These are phyloP conservation scores for Drosophila murphyi DNA, from an alignment of 1,140 invertebrate species.

Conservation along the genomic window DNA sequence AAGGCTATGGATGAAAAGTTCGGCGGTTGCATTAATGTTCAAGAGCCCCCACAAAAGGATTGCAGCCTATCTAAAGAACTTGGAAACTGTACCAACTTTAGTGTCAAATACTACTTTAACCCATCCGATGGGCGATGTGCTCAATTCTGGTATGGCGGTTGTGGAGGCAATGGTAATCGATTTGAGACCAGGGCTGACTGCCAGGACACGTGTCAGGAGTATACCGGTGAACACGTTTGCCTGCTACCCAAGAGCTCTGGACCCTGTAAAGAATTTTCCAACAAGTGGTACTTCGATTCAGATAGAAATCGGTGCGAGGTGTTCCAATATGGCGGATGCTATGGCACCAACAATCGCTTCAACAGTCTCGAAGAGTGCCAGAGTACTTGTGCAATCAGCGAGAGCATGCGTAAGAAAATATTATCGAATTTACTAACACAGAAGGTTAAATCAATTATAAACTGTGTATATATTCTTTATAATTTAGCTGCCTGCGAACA, in stretches of 20 bases:
- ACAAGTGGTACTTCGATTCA: constrained; percentile 93
- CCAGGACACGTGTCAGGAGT: constrained; percentile 93
- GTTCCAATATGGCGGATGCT: constrained; percentile 93
- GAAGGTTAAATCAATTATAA: neutral
- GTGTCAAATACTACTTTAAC: constrained; percentile 95
- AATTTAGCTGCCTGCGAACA: constrained; percentile 91
- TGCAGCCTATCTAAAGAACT: constrained; percentile 91
- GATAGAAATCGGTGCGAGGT: constrained; percentile 90
- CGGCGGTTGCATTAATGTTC: constrained; percentile 91
- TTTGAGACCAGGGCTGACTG: constrained; percentile 95
- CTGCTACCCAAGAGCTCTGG: constrained; percentile 93
- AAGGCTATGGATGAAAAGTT: constrained; percentile 93
- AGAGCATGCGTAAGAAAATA: constrained; percentile 87
- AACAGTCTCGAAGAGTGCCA: constrained; percentile 93
- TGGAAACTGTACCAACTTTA: constrained; percentile 92
- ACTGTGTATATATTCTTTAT: neutral
- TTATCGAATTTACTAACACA: neutral
- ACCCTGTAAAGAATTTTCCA: constrained; percentile 92
- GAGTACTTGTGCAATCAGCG: constrained; percentile 89
- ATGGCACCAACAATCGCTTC: constrained; percentile 96
- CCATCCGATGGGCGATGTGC: constrained; percentile 94
- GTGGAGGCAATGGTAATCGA: constrained; percentile 95
- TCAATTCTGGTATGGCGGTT: constrained; percentile 97
- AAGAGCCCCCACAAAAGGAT: constrained; percentile 88
- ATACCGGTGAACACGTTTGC: constrained; percentile 92